Conservation (phyloP, 2,113 vertebrate genomes). For the Dermatemys mawii region DNA sequence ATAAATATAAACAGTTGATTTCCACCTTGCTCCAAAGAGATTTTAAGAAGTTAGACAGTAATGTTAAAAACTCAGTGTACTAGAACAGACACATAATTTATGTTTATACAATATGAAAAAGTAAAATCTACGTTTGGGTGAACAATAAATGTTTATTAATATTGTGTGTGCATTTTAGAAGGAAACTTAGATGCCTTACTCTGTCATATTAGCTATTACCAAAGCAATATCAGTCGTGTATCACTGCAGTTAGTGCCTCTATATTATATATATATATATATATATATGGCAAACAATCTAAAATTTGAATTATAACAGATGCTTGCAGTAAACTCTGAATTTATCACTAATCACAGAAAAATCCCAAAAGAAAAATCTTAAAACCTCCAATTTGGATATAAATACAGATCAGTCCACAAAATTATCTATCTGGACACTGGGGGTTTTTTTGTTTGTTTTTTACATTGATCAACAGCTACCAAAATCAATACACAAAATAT, state of each 20-base stretch:
- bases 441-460: too few species aligned
- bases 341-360: neutral
- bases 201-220: neutral
- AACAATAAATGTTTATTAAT: neutral
- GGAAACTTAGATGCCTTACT: neutral
- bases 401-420: neutral
- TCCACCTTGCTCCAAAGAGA: neutral
- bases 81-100: neutral
- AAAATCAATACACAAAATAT: neutral
- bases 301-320: neutral
- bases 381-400: neutral
- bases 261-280: too few species aligned
- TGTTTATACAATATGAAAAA: neutral
- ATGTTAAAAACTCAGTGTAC: neutral
- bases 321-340: rapidly evolving
- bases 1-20: neutral
- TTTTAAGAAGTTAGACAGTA: neutral
- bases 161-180: neutral
- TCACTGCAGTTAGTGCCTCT: neutral
- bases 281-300: neutral
- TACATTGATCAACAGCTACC: neutral
- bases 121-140: rapidly evolving
- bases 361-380: neutral
- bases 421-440: neutral
- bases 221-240: neutral